phyloP scores from a whole-genome alignment of 37 sponge, comb jelly and placozoan genomes.

The Sycon ciliatum region DNA sequence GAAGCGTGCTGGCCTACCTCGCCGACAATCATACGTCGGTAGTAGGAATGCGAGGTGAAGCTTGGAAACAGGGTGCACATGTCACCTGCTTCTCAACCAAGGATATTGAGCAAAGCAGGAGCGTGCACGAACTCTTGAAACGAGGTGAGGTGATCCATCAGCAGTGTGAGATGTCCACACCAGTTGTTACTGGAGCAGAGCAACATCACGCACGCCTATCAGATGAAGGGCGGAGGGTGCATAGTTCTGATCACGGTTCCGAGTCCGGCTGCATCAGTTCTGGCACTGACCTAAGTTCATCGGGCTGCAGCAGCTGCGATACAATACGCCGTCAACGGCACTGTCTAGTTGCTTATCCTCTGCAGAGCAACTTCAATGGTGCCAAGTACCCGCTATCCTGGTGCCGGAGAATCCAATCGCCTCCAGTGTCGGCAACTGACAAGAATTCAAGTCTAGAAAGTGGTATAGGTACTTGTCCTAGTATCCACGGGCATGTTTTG shows the following conservation, averaged over 20 bases:
- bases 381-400: constrained; percentile 74
- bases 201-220: no score
- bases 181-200: no score
- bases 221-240: no score
- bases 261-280: no score
- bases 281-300: not conserved
- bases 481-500: constrained; percentile 41
- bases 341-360: constrained; percentile 79
- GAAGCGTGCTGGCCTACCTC: constrained; percentile 69
- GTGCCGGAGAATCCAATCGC: no score
- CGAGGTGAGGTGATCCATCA: not conserved
- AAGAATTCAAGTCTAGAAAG: no score
- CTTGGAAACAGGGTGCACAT: constrained; percentile 42
- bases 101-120: not conserved
- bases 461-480: not conserved
- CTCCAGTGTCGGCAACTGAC: no score
- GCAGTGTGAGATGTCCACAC: constrained; percentile 10
- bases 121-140: not conserved
- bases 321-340: not conserved
- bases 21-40: constrained; percentile 92
- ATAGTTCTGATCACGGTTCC: no score
- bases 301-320: not conserved
- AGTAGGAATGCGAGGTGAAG: constrained; percentile 78
- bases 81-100: constrained; percentile 40
- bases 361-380: constrained; percentile 84